phyloP scores from a whole-genome alignment of 2,797 vertebrate genomes.

The Oreortyx pictus region DNA sequence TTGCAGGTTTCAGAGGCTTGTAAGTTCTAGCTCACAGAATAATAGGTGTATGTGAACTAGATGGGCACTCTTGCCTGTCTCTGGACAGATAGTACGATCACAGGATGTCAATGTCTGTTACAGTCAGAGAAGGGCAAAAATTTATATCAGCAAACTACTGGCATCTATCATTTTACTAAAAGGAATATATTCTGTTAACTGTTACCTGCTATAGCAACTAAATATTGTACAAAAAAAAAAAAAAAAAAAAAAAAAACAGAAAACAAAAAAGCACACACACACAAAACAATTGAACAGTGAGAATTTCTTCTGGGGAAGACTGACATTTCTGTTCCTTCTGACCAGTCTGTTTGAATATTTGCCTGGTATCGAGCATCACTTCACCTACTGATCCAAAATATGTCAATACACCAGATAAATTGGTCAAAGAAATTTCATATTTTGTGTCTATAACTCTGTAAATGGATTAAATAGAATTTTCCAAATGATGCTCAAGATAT shows the following conservation, averaged over 20 bases:
- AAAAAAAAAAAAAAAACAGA: too few relatives aligned
- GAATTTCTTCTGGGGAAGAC: neutral
- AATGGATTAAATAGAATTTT: constrained; percentile 5
- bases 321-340: neutral
- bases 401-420: neutral
- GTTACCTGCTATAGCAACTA: neutral
- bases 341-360: neutral
- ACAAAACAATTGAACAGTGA: neutral
- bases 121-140: neutral
- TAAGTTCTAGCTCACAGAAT: neutral
- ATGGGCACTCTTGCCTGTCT: neutral
- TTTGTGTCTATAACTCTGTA: neutral
- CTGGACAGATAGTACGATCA: neutral
- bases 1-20: constrained; percentile 44
- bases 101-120: neutral
- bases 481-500: neutral
- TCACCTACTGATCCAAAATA: neutral
- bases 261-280: too few relatives aligned
- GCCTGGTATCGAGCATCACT: neutral
- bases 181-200: neutral
- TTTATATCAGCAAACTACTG: neutral
- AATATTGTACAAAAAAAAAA: neutral
- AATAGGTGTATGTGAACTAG: neutral
- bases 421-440: neutral
- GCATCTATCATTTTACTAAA: neutral